phyloP scores from a whole-genome alignment of 1,140 invertebrate species.

The Brachionus angularis region DNA sequence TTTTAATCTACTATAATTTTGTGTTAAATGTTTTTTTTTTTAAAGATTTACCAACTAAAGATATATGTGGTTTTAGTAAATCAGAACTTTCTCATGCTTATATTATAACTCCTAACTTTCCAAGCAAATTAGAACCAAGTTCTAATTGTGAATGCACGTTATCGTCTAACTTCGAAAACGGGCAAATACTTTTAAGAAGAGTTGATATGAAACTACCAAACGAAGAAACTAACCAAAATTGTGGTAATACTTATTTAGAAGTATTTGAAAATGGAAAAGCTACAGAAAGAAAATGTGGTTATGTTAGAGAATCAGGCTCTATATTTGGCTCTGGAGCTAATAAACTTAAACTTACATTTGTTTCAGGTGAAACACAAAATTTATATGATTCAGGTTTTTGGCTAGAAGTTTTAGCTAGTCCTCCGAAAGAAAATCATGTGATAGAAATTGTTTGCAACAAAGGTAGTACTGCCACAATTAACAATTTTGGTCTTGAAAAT shows the following conservation, averaged over 20 bases:
- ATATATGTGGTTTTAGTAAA: constrained; percentile 24
- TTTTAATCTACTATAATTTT: background rate
- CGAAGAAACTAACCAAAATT: constrained; percentile 13
- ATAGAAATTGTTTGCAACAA: constrained; percentile 32
- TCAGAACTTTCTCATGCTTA: constrained; percentile 32
- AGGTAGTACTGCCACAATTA: background rate
- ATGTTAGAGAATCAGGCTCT: constrained; percentile 15
- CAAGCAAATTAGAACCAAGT: background rate
- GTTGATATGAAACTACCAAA: constrained; percentile 40
- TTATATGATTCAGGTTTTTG: constrained; percentile 34
- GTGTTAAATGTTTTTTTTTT: constrained; percentile 9
- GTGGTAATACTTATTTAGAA: constrained; percentile 33
- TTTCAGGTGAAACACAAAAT: constrained; percentile 17
- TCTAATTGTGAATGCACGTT: constrained; percentile 36
- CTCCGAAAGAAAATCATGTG: constrained; percentile 28
- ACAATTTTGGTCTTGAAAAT: constrained; percentile 1
- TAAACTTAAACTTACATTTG: constrained; percentile 31
- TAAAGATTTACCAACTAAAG: constrained; percentile 32
- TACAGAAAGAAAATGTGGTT: constrained; percentile 39
- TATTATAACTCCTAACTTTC: constrained; percentile 32
- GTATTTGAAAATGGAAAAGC: constrained; percentile 18
- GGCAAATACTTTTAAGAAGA: constrained; percentile 19
- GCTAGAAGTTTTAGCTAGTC: constrained; percentile 34
- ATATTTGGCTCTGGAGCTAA: constrained; percentile 35
- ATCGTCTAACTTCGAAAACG: constrained; percentile 32